Conservation (phyloP, 1,140 invertebrate species). For the Euwallacea similis region DNA sequence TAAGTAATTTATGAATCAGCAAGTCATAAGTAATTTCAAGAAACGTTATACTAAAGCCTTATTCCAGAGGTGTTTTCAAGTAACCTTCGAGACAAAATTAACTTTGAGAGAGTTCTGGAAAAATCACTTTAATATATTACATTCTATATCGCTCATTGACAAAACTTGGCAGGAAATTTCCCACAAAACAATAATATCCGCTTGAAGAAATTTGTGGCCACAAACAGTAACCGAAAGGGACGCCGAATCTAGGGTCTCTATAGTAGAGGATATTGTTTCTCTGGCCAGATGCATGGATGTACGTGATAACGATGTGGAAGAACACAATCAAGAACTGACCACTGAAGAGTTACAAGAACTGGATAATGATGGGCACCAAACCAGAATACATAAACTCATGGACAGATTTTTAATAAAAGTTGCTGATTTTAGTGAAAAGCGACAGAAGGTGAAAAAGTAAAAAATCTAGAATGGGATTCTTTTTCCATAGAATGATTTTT, state of each 20-base stretch:
- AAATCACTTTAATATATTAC: constrained; percentile 2
- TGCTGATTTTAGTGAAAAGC: too few species aligned
- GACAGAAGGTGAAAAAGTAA: too few species aligned
- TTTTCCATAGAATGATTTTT: too few species aligned
- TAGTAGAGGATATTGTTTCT: constrained; percentile 11
- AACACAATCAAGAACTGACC: constrained; percentile 4
- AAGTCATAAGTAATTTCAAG: too few species aligned
- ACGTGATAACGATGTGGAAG: constrained; percentile 1
- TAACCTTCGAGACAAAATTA: too few species aligned
- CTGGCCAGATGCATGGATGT: constrained; percentile 6
- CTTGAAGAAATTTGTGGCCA: constrained; percentile 4
- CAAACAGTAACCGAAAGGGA: constrained; percentile 1
- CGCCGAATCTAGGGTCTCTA: background rate
- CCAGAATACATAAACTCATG: too few species aligned
- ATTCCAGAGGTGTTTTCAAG: too few species aligned
- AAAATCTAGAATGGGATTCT: too few species aligned
- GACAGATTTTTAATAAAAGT: too few species aligned
- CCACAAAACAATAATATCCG: background rate
- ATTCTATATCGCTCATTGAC: background rate
- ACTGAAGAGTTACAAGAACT: constrained; percentile 8
- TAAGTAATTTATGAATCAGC: too few species aligned
- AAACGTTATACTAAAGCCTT: too few species aligned
- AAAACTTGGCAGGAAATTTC: constrained; percentile 7
- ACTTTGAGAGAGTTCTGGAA: too few species aligned
- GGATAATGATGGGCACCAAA: background rate